Evolutionary conservation across 1,140 invertebrate species (phyloP), one percentile per base, ranked within the genome.

Genomic region (Hylaeus anthracinus): DNA sequence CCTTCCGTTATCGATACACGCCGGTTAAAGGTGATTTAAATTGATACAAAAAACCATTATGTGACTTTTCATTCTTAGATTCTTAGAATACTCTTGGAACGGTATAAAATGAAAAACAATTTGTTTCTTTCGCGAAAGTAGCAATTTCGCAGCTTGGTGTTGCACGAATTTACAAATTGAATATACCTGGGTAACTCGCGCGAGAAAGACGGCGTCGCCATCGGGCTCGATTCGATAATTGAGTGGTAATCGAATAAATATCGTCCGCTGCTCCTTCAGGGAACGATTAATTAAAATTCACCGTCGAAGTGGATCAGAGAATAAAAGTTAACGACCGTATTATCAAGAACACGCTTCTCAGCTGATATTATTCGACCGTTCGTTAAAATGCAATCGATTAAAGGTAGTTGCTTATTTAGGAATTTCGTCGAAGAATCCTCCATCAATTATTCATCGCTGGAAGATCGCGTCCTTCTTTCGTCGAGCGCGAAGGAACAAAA

Each of bases 381-480:
- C 43, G 0, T 53, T 37, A 37, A 72, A 72, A 63, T 64, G 51
- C 37, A 63, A 79, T n/a, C 37, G 65, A 65, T 56, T 26, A 56
- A 58, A 77, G 26, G 39, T 55, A 15, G 10, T 45, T 48, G 15
- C 6, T 73, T 51, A 65, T 73, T 79, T 63, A 56, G 14, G 51
- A 43, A 15, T 72, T 79, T 72, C 6, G 12, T 41, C 43, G 39
- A 12, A 12, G n/a, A 39, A 8, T 53, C 10, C 43, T 39, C 9
- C 9, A 48, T 64, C 14, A 65, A 79, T 79, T 73, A 73, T 79
- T 79, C 77, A 63, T 15, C 45, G n/a, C 1, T 2, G 45, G n/a
- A 67, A 66, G 64, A 51, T 45, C 41, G 45, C 15, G 41, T 14
- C 43, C n/a, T n/a, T 4, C 5, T 0, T 9, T 51, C 51, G 6